Base-by-base conservation (phyloP, 2,113 vertebrate genomes). In the Entelurus aequoreus region DNA sequence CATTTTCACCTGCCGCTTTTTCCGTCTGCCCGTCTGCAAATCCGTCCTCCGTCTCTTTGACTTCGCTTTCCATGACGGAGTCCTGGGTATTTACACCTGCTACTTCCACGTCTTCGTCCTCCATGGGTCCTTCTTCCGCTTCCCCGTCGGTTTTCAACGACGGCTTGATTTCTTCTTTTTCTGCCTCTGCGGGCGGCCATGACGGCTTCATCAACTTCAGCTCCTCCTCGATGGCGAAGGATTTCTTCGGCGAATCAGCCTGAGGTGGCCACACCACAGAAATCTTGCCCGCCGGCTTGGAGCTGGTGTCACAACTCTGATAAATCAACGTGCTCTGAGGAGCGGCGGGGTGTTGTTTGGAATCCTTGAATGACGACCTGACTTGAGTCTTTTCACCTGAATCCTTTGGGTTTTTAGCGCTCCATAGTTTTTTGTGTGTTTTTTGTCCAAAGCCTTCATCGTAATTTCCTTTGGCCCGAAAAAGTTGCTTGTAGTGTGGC, bases 381-480 rank as follows among this genome's bases (percentile, higher is more conserved):
- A 68, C 16, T 28, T 52, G 74, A 8, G 57, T 63, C n/a, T 72
- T 81, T 65, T 90, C 85, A 60, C 46, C 16, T 14, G 86, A 79
- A 47, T 69, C 86, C 49, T 56, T 71, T 1, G 80, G 90, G 72
- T 69, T 90, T 85, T 93, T 95, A 67, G 77, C 79, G 63, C 76
- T 91, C 94, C 95, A 96, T 55, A 86, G 84, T 60, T 97, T 93
- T 90, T 94, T 96, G 84, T 96, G 93, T 67, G 93, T 93, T 72
- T 92, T 97, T 74, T 97, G 90, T 90, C 96, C 96, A 88, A 99
- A 99, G 71, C 95, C 95, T 90, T 99, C 95, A 53, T 98, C 94
- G 6, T 99, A 99, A 91, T 99, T 99, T 88, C 97, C 97, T 92
- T 94, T 99, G 73, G 96, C 92, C 82, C 95, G 96, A 84, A 99